Evolutionary conservation across 2,888 invertebrate species (phyloP), one percentile per base, ranked within the genome.

Genomic region (Eumerus sabulonum): DNA sequence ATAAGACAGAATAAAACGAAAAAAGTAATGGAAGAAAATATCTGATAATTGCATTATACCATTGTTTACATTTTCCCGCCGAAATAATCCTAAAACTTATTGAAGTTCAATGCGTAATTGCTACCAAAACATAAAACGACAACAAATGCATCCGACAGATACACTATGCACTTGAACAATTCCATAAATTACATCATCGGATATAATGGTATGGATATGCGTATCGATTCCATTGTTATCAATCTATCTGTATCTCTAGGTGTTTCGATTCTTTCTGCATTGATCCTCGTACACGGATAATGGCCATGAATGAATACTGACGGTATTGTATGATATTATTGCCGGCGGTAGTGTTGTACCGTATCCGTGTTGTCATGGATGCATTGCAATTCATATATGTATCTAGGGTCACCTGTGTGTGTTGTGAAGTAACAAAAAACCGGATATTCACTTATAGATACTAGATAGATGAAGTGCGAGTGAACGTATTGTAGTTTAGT

Each of bases 61-160:
- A 59, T 38, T 72, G 72, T 68, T 77, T 77, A 57, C 57, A 57
- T 48, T 62, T 62, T 59, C 59, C 53, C 67, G 53, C 44, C 67
- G 67, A 70, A 70, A 66, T 67, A 66, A 77, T 72, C 67, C 73
- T 53, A 73, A 67, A 73, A 72, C 72, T 57, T 53, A 73, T 77
- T 77, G 67, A 73, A 63, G 67, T 73, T 62, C 48, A 38, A 44
- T 51, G 62, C 57, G 57, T 77, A 77, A 77, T 77, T 77, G 77
- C 73, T 77, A 42, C 77, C 73, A 67, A 57, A 67, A 45, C 64
- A 59, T 45, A 59, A 18, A 56, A 35, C 13, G 14, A 47, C 35
- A 38, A 11, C 7, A 40, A 3, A 40, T 9, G 40, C 40, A 40
- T 40, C n/a, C 40, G 44, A 64, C 35, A 68, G 74, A 68, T 59